These are phyloP conservation scores for Nasonia giraulti DNA, from an alignment of 1,140 invertebrate genomes.

Conservation along the genomic window DNA sequence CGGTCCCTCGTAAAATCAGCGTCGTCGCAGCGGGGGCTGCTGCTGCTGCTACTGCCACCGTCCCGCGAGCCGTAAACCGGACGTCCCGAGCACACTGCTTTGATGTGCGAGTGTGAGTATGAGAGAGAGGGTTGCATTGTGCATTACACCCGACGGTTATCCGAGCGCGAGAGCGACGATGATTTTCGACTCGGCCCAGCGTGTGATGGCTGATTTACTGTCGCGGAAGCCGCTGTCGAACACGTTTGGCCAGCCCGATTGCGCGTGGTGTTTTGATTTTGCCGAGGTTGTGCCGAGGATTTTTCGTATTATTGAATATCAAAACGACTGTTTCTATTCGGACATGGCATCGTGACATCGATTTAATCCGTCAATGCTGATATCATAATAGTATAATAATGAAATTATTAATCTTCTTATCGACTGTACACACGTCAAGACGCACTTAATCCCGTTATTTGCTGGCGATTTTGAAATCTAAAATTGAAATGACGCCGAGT, in stretches of 20 bases:
- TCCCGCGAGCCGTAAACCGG: constrained; percentile 1
- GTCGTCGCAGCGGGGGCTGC: not conserved
- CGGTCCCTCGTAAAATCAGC: not conserved
- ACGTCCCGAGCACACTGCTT: not conserved
- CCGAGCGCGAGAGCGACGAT: not conserved
- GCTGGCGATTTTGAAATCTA: not conserved
- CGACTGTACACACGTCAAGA: too few species aligned
- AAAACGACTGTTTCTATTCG: too few species aligned
- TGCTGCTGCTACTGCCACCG: not conserved
- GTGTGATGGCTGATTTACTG: not conserved
- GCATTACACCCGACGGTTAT: not conserved
- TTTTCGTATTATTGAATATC: not conserved
- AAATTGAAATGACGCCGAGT: not conserved
- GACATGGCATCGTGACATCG: too few species aligned
- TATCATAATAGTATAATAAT: not conserved
- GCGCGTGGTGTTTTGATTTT: not conserved
- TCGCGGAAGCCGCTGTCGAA: not conserved
- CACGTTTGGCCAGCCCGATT: not conserved
- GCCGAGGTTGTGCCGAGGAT: not conserved
- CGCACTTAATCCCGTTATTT: not conserved
- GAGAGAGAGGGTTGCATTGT: not conserved
- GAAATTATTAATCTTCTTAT: too few species aligned
- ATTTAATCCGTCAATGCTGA: too few species aligned
- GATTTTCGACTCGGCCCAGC: not conserved
- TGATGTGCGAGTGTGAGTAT: not conserved